phyloP scores from a whole-genome alignment of 2,888 invertebrate species.

The Oegoconia quadripuncta region DNA sequence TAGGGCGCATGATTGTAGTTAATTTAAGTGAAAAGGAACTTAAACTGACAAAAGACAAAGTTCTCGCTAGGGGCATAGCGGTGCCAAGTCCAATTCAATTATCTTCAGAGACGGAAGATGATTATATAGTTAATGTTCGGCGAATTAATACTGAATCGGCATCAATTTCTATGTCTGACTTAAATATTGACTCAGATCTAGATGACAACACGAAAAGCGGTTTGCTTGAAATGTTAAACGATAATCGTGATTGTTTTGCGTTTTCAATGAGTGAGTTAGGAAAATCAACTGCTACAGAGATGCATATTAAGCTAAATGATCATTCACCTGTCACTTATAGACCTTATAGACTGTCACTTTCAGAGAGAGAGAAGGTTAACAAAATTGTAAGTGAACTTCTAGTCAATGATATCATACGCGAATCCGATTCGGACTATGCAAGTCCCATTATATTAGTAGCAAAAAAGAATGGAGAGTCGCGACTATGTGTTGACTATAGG shows the following conservation, averaged over 20 bases:
- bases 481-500: conserved; percentile 19
- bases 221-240: conserved; percentile 5
- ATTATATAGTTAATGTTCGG: no score
- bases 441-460: conserved; percentile 12
- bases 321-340: conserved; percentile 13
- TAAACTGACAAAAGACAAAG: neutral
- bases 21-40: neutral
- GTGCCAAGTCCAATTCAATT: neutral
- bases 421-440: conserved; percentile 9
- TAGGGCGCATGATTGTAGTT: neutral
- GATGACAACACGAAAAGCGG: neutral
- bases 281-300: conserved; percentile 8
- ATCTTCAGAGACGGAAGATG: no score
- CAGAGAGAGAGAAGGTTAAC: conserved; percentile 9
- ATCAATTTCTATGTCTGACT: no score
- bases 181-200: neutral
- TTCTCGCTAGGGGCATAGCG: neutral
- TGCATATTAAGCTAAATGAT: conserved; percentile 13
- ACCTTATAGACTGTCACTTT: conserved; percentile 10
- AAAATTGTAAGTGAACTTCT: conserved; percentile 8
- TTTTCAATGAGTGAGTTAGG: conserved; percentile 12
- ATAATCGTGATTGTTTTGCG: conserved; percentile 12
- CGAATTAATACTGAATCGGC: no score
- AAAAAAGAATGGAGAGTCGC: conserved; percentile 19
- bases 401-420: conserved; percentile 7